These are phyloP conservation scores for Drosophila atripex DNA, from an alignment of 2,888 invertebrate species.

Conservation along the genomic window DNA sequence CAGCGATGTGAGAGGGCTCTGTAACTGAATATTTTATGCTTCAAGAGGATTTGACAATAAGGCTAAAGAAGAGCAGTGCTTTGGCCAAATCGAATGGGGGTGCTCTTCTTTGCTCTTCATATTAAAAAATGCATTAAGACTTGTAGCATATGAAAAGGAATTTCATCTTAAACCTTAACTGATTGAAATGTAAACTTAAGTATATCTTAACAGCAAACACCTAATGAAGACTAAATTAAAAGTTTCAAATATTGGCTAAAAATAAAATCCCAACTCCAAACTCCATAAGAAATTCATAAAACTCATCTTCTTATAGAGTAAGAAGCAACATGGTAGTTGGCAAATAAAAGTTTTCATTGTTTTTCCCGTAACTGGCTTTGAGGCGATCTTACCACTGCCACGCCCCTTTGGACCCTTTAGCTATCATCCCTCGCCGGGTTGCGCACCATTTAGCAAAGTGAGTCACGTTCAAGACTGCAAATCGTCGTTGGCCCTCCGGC, in stretches of 20 bases:
- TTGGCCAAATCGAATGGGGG: slow-evolving; percentile 47
- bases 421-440: slow-evolving; percentile 48
- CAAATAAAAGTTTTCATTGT: slow-evolving; percentile 75
- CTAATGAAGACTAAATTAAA: no score
- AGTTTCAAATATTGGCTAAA: no score
- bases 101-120: slow-evolving; percentile 36
- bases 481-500: slow-evolving; percentile 68
- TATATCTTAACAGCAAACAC: no score
- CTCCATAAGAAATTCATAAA: neutral
- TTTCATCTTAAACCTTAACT: no score
- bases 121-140: no score
- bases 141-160: no score
- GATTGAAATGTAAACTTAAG: no score
- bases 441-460: slow-evolving; percentile 78
- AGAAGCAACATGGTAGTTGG: slow-evolving; percentile 57
- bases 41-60: slow-evolving; percentile 42
- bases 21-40: slow-evolving; percentile 73
- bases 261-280: neutral
- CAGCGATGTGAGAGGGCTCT: slow-evolving; percentile 43
- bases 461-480: slow-evolving; percentile 77
- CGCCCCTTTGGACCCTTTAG: slow-evolving; percentile 13
- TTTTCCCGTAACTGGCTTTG: slow-evolving; percentile 53
- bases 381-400: slow-evolving; percentile 16
- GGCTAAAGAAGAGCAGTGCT: neutral
- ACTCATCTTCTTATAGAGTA: neutral